These are phyloP conservation scores for Acanthaster planci DNA, from an alignment of 35 echinoderm and acorn worm genomes.

Conservation along the genomic window DNA sequence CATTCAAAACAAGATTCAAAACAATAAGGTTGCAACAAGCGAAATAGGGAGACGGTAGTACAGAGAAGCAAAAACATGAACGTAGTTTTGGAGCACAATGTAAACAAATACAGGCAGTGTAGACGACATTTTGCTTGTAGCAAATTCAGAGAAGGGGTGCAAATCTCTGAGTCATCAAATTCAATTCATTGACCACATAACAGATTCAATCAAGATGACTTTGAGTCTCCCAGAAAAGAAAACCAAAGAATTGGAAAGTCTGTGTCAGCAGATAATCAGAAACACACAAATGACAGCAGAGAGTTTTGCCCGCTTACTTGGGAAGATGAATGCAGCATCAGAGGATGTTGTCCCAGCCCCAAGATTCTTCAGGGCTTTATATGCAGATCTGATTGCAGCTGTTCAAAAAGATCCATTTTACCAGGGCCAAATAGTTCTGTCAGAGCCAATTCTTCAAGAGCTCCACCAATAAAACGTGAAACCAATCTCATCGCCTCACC, in stretches of 20 bases:
- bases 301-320: neutral
- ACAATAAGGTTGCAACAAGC: no score
- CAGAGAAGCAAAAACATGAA: no score
- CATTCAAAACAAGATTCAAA: no score
- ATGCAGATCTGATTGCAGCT: conserved; percentile 9
- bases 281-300: neutral
- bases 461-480: conserved; percentile 31
- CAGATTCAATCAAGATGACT: neutral
- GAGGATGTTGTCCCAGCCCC: conserved; percentile 22
- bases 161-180: no score
- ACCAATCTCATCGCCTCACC: neutral
- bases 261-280: neutral
- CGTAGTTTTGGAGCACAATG: no score
- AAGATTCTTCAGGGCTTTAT: neutral
- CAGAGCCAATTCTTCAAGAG: neutral
- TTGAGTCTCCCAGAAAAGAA: conserved; percentile 23
- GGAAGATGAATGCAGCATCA: conserved; percentile 18
- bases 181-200: no score
- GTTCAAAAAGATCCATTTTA: conserved; percentile 3
- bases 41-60: no score
- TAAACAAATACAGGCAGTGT: no score
- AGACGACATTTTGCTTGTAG: no score
- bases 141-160: no score
- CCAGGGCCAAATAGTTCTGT: neutral
- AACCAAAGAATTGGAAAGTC: neutral